Base-by-base conservation (phyloP, 2,797 vertebrate genomes). In the Taenioides sp. region DNA sequence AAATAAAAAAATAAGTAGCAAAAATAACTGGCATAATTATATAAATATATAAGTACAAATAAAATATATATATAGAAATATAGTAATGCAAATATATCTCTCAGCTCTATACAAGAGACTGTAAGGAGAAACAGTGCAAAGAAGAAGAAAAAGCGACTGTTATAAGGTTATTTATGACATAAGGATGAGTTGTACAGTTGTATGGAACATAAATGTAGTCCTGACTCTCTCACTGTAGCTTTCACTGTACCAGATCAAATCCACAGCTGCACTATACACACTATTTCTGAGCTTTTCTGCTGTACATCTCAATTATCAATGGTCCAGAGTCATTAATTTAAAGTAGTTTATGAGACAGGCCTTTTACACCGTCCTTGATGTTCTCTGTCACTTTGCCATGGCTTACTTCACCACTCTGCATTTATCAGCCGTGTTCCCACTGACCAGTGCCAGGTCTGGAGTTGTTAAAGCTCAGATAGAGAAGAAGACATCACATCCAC, bases 331-430 rank as follows among this genome's bases (percentile, higher is more conserved):
- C 28, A 75, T 65, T 76, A 70, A 76, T 84, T 77, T 71, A 47
- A 62, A 82, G 76, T 27, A 60, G 60, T 86, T 84, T 69, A 66
- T 62, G 11, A 54, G 47, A 40, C 60, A 70, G 72, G 50, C 52
- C 17, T 62, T 76, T 77, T 65, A 18, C 52, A 5, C 17, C 81
- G 80, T 83, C 83, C 84, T 84, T 80, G 79, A 67, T 23, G 22
- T 47, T 12, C 37, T 69, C 73, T 23, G 23, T 34, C 72, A 71
- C 72, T n/a, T 23, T 4, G 64, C 23, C 18, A 47, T 71, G 65
- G 81, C 71, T 77, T 82, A 70, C 73, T 71, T 62, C 76, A 70
- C 70, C 74, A 17, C 17, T 27, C 25, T 62, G 68, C 16, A 65
- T 57, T 49, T 68, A 75, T 75, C 67, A 47, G n/a, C 65, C 7